Percentiles rank a stretch among this genome's conserved stretches.
Evolutionary conservation across 1,140 invertebrate species (phyloP).

Genomic region (Himalopsyche phryganea): DNA sequence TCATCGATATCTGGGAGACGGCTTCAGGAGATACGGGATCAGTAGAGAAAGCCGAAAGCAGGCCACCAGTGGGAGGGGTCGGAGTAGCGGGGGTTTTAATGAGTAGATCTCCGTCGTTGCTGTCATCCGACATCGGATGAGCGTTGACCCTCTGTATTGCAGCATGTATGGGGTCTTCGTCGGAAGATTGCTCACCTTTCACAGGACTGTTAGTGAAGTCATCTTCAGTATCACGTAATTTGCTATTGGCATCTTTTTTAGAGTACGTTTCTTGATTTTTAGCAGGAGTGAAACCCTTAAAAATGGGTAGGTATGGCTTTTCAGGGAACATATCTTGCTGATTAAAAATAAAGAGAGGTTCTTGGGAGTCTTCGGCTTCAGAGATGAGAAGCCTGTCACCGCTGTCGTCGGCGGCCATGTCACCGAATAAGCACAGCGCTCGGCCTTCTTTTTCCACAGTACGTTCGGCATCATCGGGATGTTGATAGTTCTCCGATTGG

Average conservation of each 20-base stretch:
- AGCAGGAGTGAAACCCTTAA: conserved; percentile 52
- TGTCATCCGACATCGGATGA: conserved; percentile 44
- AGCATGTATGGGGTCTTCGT: conserved; percentile 55
- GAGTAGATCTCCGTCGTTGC: conserved; percentile 39
- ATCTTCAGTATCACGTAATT: conserved; percentile 50
- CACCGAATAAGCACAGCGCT: conserved; percentile 47
- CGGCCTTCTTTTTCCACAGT: conserved; percentile 23
- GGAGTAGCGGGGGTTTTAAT: conserved; percentile 34
- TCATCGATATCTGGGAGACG: conserved; percentile 27
- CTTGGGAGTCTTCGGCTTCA: conserved; percentile 58
- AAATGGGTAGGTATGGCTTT: conserved; percentile 47
- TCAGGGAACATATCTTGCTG: conserved; percentile 56
- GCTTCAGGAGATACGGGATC: conserved; percentile 8
- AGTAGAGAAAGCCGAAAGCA: conserved; percentile 16
- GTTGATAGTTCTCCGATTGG: conserved; percentile 41
- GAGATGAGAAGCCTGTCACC: conserved; percentile 54
- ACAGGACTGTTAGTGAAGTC: conserved; percentile 49
- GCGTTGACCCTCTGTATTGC: conserved; percentile 48
- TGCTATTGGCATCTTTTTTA: conserved; percentile 51
- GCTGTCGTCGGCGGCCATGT: conserved; percentile 51
- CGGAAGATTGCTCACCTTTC: conserved; percentile 54
- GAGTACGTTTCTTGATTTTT: conserved; percentile 54
- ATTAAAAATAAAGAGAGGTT: conserved; percentile 56
- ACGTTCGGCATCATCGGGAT: conserved; percentile 14
- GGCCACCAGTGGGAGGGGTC: conserved; percentile 15